Percentiles rank a stretch among this genome's conserved stretches.
Evolutionary conservation across 2,113 vertebrate genomes (phyloP).

Genomic region (Cyphomyrus plagiostoma): DNA sequence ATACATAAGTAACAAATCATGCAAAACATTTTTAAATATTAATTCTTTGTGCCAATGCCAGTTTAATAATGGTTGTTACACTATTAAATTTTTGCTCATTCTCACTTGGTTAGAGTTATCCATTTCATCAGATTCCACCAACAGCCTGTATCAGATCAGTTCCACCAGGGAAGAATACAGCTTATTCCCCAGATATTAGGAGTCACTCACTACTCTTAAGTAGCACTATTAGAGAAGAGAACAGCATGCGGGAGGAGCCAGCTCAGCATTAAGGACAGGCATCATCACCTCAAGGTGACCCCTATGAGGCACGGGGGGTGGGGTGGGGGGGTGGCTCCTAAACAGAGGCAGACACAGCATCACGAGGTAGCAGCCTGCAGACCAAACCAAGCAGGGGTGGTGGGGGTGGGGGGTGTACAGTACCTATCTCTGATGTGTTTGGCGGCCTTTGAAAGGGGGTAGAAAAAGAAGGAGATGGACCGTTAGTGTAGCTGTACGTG

Average conservation of each 20-base stretch:
- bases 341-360: neutral
- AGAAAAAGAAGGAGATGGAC: constrained; percentile 61
- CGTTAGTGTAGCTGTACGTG: constrained; percentile 71
- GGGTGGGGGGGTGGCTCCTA: neutral
- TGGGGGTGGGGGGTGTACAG: constrained; percentile 60
- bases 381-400: constrained; percentile 12
- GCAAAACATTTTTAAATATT: neutral
- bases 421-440: constrained; percentile 98
- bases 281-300: neutral
- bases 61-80: neutral
- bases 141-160: neutral
- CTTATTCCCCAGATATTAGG: neutral
- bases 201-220: neutral
- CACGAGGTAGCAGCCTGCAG: neutral
- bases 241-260: neutral
- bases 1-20: neutral
- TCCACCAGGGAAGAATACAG: neutral
- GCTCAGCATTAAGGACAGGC: neutral
- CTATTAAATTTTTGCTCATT: neutral
- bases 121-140: neutral
- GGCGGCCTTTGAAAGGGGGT: constrained; percentile 74
- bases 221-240: neutral
- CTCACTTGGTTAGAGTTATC: neutral
- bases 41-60: neutral
- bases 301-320: neutral